Base-by-base conservation (phyloP, 1,140 invertebrate species). In the Drosophila ananassae region DNA sequence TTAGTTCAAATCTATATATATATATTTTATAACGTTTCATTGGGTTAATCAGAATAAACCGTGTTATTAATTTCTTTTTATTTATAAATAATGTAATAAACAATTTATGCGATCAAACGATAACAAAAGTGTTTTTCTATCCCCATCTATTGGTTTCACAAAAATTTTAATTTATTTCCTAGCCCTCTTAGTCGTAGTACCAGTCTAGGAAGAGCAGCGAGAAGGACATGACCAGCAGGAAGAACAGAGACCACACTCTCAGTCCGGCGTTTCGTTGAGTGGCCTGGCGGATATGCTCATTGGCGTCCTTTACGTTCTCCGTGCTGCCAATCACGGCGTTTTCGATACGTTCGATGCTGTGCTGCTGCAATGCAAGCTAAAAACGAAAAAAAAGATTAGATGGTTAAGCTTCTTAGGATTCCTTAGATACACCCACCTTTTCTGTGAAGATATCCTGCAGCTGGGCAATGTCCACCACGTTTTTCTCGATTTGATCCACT, bases 401-500 rank as follows among this genome's bases (percentile, higher is more conserved):
- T 13, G 39, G 4, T 17, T 2, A 17, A 44, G 3, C 2, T 17
- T 17, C 17, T 17, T n/a, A 4, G 10, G 12, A 2, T 37, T 12
- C 34, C 13, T 17, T 1, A 7, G 12, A 10, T 2, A 53, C 6
- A 22, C 17, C 8, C 21, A 99, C 97, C 93, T 99, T 99, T 92
- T 99, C 98, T 5, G 98, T 97, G 82, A 99, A 99, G 67, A 98
- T 95, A 92, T 99, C 96, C 92, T 99, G 98, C n/a, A 99, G 93
- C 91, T 97, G 96, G 52, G 98, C 97, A 73, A 99, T 98, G 90
- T 99, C 97, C 2, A 98, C 95, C 2, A 99, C 97, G 94, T 98
- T 98, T 74, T 95, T 97, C 92, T 98, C 95, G 73, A 98, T 97
- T 90, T 96, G 97, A 89, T 95, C 95, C 0, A 99, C 96, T 92